These are phyloP conservation scores for Sebastes taczanowskii DNA, from an alignment of 2,797 vertebrate genomes.

Conservation along the genomic window DNA sequence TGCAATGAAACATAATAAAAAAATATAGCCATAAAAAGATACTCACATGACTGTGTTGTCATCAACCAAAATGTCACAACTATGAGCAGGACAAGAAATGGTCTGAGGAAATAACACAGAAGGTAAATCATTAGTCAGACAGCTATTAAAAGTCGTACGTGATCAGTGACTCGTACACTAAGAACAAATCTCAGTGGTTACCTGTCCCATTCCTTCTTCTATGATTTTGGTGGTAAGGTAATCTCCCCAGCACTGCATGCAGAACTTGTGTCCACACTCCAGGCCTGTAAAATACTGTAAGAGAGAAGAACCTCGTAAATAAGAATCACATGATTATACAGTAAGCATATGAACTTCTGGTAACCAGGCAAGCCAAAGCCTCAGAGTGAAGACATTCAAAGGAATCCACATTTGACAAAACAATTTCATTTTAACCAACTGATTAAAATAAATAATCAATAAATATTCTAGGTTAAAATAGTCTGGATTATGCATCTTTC, in stretches of 20 bases:
- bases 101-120: constrained; percentile 84
- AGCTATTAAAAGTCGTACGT: not conserved
- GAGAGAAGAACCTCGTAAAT: constrained; percentile 36
- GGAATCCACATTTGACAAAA: not conserved
- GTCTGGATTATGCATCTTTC: not conserved
- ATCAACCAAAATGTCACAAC: constrained; percentile 99
- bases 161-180: not conserved
- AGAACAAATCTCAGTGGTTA: constrained; percentile 65
- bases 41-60: constrained; percentile 99
- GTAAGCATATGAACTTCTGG: not conserved
- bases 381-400: not conserved
- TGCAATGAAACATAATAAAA: not conserved
- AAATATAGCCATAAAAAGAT: constrained; percentile 32
- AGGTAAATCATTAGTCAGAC: constrained; percentile 20
- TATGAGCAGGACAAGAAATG: constrained; percentile 99
- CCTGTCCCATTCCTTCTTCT: constrained; percentile 99
- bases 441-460: not conserved
- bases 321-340: not conserved
- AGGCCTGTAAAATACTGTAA: constrained; percentile 97
- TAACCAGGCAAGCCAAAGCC: not conserved
- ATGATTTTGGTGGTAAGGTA: constrained; percentile 99
- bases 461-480: not conserved
- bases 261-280: constrained; percentile 99
- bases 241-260: constrained; percentile 99
- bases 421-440: not conserved